A percentile compares a stretch with the other conserved stretches of the same genome.
These are phyloP conservation scores for Metellina segmentata DNA, from an alignment of 2,888 invertebrate species.

Conservation along the genomic window DNA sequence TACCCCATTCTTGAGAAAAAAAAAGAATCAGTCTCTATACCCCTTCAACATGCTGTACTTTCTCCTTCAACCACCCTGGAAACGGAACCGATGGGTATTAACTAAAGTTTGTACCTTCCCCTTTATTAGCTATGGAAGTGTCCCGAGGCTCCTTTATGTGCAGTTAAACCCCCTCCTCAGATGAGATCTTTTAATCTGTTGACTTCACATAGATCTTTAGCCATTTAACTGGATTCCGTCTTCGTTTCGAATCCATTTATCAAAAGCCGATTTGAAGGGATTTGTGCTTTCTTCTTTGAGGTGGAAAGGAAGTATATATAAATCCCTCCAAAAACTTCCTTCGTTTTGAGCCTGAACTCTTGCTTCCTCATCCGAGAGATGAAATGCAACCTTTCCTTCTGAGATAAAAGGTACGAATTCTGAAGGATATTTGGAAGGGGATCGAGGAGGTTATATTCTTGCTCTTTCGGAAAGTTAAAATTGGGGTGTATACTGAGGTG, in stretches of 20 bases:
- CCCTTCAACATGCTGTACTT: too few species aligned
- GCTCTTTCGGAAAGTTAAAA: background rate
- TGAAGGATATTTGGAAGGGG: background rate
- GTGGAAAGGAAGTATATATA: background rate
- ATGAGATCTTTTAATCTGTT: slow-evolving; percentile 1
- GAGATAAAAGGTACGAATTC: background rate
- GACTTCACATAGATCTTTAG: background rate
- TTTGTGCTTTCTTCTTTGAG: background rate
- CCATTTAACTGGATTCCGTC: slow-evolving; percentile 60
- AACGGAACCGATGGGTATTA: background rate
- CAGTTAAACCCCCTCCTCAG: background rate
- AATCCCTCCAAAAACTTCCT: background rate
- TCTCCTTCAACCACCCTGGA: too few species aligned
- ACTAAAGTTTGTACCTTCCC: background rate
- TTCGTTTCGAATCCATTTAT: slow-evolving; percentile 52
- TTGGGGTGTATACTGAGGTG: background rate
- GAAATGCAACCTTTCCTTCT: background rate
- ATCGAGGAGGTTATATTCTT: background rate
- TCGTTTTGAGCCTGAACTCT: background rate
- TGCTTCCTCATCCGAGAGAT: background rate
- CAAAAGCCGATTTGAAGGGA: slow-evolving; percentile 53
- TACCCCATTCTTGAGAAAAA: too few species aligned
- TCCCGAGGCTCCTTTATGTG: background rate
- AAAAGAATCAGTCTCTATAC: too few species aligned
- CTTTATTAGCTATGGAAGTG: background rate